These are phyloP conservation scores for Penaeus chinensis DNA, from an alignment of 1,140 invertebrate genomes.

Conservation along the genomic window DNA sequence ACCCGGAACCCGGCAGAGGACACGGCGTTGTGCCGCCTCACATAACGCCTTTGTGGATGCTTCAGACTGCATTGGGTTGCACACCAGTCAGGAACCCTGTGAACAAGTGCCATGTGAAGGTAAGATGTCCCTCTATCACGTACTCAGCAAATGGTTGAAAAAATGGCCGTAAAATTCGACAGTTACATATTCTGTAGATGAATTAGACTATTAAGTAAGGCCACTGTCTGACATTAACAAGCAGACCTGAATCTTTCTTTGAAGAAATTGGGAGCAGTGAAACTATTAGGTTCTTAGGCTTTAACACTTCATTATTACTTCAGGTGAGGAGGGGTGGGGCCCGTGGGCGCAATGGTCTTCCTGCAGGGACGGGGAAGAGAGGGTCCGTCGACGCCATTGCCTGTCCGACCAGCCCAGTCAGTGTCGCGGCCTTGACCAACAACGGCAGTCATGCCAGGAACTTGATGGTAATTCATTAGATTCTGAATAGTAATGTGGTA, in stretches of 20 bases:
- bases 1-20: slow-evolving; percentile 73
- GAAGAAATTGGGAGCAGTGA: no score
- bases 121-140: neutral
- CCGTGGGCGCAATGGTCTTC: slow-evolving; percentile 79
- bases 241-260: no score
- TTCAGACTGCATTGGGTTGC: slow-evolving; percentile 71
- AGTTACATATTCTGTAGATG: no score
- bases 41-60: slow-evolving; percentile 70
- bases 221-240: no score
- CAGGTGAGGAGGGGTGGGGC: slow-evolving; percentile 72
- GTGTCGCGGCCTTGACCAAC: slow-evolving; percentile 52
- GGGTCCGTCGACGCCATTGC: slow-evolving; percentile 45
- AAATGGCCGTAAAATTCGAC: no score
- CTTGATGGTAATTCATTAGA: slow-evolving; percentile 39
- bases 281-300: no score
- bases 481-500: slow-evolving; percentile 40
- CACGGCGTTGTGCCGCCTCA: slow-evolving; percentile 69
- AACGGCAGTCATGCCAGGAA: slow-evolving; percentile 46
- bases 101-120: slow-evolving; percentile 42
- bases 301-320: neutral
- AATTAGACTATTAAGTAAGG: no score
- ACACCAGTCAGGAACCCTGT: slow-evolving; percentile 74
- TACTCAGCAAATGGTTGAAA: no score
- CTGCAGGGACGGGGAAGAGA: slow-evolving; percentile 71
- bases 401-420: slow-evolving; percentile 45